phyloP scores from a whole-genome alignment of 2,113 vertebrate genomes.

The Daubentonia madagascariensis region DNA sequence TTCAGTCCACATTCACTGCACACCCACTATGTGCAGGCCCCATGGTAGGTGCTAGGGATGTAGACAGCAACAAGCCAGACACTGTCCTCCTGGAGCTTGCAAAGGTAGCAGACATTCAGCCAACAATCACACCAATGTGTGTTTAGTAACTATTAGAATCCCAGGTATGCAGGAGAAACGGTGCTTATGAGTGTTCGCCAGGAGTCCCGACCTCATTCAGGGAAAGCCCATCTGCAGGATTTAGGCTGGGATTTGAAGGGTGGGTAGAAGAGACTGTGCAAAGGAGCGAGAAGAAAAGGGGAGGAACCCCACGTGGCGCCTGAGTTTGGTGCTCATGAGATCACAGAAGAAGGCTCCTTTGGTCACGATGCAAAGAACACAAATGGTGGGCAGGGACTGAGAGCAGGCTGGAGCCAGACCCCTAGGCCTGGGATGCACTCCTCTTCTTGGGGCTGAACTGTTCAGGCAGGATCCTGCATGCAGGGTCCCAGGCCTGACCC shows the following conservation, averaged over 20 bases:
- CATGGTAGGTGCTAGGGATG: accelerated
- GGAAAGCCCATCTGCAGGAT: not conserved
- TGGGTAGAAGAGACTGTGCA: not conserved
- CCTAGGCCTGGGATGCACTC: not conserved
- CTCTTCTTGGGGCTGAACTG: not conserved
- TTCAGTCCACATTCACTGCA: not conserved
- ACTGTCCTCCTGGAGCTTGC: not conserved
- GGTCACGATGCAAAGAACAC: not conserved
- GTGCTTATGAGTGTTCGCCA: accelerated
- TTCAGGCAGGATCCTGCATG: not conserved
- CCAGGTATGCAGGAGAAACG: accelerated
- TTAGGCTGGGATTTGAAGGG: not conserved
- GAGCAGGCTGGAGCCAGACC: not conserved
- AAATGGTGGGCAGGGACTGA: accelerated
- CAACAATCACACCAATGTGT: not conserved
- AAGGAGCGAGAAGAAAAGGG: not conserved
- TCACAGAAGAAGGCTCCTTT: too few species aligned
- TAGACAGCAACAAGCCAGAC: not conserved
- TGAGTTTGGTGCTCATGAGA: not conserved
- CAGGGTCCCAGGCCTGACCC: not conserved
- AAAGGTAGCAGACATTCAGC: not conserved
- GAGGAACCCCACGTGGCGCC: not conserved
- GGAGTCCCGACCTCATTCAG: accelerated
- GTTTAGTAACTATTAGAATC: not conserved
- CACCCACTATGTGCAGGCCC: not conserved